These are phyloP conservation scores for Stichopus horrens DNA, from an alignment of 53 echinoderm and acorn worm species.

Conservation along the genomic window DNA sequence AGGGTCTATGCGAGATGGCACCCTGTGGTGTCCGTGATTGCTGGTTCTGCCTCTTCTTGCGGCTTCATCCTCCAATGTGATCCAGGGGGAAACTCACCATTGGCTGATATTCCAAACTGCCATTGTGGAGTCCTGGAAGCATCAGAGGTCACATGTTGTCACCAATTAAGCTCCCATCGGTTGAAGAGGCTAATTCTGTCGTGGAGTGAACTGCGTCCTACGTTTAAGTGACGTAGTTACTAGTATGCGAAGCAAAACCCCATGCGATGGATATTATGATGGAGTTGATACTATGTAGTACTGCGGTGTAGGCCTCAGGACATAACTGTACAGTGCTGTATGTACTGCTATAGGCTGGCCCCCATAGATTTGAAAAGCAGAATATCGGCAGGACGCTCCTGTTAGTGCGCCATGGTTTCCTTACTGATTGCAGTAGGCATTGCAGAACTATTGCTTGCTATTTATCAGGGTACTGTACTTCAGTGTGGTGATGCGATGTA, in stretches of 20 bases:
- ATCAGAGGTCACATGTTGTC: slow-evolving; percentile 31
- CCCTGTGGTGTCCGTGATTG: neutral
- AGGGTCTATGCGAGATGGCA: neutral
- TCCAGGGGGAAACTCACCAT: neutral
- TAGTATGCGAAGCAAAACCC: neutral
- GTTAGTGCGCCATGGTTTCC: too few species aligned
- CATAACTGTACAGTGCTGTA: too few species aligned
- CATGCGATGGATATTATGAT: neutral
- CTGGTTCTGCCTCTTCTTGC: neutral
- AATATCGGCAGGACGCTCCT: too few species aligned
- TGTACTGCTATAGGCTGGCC: too few species aligned
- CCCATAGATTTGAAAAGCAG: too few species aligned
- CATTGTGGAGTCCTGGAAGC: slow-evolving; percentile 22
- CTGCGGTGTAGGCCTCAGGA: neutral
- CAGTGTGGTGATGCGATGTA: neutral
- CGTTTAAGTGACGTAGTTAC: neutral
- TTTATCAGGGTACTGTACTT: neutral
- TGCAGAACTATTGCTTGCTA: too few species aligned
- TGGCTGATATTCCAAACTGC: slow-evolving; percentile 1
- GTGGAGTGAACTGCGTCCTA: slow-evolving; percentile 2
- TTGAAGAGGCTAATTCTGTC: slow-evolving; percentile 30
- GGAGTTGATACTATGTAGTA: neutral
- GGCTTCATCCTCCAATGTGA: slow-evolving; percentile 7
- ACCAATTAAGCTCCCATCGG: slow-evolving; percentile 28
- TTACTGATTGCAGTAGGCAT: too few species aligned